Evolutionary conservation across 2,888 invertebrate genomes (phyloP).

Genomic region (Protula sp.): DNA sequence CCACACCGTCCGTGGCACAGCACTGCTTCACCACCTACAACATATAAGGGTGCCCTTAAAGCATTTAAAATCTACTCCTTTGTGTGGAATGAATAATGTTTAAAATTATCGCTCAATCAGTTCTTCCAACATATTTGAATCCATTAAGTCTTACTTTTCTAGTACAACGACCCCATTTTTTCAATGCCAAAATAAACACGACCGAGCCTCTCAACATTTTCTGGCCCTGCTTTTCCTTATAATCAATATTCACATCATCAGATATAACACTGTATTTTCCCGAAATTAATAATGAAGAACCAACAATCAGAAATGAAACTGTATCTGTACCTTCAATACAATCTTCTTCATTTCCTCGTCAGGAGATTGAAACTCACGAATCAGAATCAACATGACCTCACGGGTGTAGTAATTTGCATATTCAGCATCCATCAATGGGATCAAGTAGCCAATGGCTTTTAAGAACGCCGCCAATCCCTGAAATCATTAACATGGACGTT

Average conservation of each 20-base stretch:
- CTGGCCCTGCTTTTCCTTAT: no score
- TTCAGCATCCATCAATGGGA: slow-evolving; percentile 99
- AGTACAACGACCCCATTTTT: no score
- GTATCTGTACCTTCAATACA: slow-evolving; percentile 84
- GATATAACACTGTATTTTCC: no score
- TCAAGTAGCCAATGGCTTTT: slow-evolving; percentile 98
- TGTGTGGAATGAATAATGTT: no score
- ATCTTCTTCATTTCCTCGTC: slow-evolving; percentile 99
- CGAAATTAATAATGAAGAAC: no score
- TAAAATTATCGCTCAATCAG: no score
- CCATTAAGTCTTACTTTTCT: no score
- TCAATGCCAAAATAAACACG: no score
- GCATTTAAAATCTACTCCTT: neutral
- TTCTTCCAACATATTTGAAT: no score
- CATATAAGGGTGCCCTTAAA: no score
- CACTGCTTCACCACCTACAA: slow-evolving; percentile 89
- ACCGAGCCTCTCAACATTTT: no score
- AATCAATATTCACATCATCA: neutral
- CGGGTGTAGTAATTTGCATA: slow-evolving; percentile 99
- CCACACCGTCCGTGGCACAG: slow-evolving; percentile 99
- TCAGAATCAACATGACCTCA: slow-evolving; percentile 98
- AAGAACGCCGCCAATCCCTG: slow-evolving; percentile 55
- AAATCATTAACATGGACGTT: neutral
- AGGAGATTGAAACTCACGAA: slow-evolving; percentile 98
- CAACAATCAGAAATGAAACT: no score